Percentiles rank a stretch among this genome's conserved stretches.
Conservation (phyloP, 2,888 invertebrate species). For the Drosophila nr. perissopoda region DNA sequence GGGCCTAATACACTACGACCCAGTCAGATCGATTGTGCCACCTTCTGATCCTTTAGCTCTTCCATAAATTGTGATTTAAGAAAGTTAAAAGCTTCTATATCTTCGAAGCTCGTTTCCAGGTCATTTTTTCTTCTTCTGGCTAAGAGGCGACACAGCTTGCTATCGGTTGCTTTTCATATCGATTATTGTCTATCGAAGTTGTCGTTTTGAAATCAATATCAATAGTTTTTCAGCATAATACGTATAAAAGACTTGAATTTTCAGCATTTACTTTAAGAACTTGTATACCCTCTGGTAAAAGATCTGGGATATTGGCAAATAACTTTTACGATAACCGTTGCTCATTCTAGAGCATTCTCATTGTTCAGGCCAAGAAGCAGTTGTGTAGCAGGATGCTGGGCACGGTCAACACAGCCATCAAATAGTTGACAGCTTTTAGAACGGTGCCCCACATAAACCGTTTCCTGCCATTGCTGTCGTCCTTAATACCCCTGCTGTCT, state of each 20-base stretch:
- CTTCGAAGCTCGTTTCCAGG: neutral
- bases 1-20: rapidly evolving
- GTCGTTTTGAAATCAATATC: neutral
- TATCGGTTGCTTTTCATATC: neutral
- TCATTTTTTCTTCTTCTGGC: neutral
- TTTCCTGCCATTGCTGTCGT: constrained; percentile 23
- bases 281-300: neutral
- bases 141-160: neutral
- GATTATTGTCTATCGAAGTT: neutral
- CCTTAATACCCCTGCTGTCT: neutral
- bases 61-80: neutral
- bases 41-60: neutral
- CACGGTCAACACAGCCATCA: constrained; percentile 45
- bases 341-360: constrained; percentile 2
- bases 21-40: neutral
- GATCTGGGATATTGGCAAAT: neutral
- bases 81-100: neutral
- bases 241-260: neutral
- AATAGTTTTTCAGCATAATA: neutral
- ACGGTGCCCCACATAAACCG: constrained; percentile 44
- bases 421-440: constrained; percentile 59
- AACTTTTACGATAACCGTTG: constrained; percentile 7
- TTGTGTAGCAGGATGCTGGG: constrained; percentile 18
- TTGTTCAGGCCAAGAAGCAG: constrained; percentile 16
- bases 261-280: neutral